These are phyloP conservation scores for Drosophila aff. DNA, from an alignment of 1,140 invertebrate genomes.

Conservation along the genomic window DNA sequence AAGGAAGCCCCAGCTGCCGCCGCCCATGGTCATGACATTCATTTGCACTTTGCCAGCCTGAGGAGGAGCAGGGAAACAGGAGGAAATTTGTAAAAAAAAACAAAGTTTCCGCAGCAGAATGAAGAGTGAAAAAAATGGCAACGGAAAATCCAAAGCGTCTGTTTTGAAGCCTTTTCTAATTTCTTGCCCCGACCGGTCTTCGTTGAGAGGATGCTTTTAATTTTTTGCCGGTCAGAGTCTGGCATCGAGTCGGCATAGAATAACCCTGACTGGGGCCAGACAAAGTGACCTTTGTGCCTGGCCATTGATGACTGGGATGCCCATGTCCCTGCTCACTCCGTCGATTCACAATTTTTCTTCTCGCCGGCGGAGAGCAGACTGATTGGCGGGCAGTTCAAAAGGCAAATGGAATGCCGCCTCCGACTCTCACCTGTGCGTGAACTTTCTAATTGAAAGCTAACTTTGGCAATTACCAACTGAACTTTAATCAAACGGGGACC, in stretches of 20 bases:
- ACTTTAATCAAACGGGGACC: slow-evolving; percentile 74
- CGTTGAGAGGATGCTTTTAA: slow-evolving; percentile 44
- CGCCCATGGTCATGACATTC: slow-evolving; percentile 60
- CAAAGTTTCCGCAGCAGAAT: slow-evolving; percentile 17
- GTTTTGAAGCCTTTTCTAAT: slow-evolving; percentile 65
- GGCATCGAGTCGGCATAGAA: slow-evolving; percentile 11
- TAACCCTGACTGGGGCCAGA: slow-evolving; percentile 58
- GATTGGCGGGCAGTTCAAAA: slow-evolving; percentile 60
- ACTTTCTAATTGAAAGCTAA: slow-evolving; percentile 83
- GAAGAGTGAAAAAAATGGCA: slow-evolving; percentile 28
- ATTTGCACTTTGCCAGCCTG: slow-evolving; percentile 58
- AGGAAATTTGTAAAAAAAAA: not conserved
- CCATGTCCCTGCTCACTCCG: not conserved
- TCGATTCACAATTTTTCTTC: slow-evolving; percentile 25
- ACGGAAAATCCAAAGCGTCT: slow-evolving; percentile 53
- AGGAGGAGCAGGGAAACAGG: not conserved
- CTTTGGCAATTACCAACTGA: slow-evolving; percentile 78
- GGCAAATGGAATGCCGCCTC: slow-evolving; percentile 59
- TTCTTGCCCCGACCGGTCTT: slow-evolving; percentile 39
- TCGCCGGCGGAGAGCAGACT: slow-evolving; percentile 31
- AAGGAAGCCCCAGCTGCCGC: not conserved
- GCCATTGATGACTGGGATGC: slow-evolving; percentile 25
- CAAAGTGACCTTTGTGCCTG: slow-evolving; percentile 71
- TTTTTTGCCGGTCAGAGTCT: slow-evolving; percentile 50
- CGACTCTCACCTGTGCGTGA: slow-evolving; percentile 52